Percentiles rank a stretch among this genome's conserved stretches.
Conservation (phyloP, 2,113 vertebrate genomes). For the Ptilorrhoa leucosticta region DNA sequence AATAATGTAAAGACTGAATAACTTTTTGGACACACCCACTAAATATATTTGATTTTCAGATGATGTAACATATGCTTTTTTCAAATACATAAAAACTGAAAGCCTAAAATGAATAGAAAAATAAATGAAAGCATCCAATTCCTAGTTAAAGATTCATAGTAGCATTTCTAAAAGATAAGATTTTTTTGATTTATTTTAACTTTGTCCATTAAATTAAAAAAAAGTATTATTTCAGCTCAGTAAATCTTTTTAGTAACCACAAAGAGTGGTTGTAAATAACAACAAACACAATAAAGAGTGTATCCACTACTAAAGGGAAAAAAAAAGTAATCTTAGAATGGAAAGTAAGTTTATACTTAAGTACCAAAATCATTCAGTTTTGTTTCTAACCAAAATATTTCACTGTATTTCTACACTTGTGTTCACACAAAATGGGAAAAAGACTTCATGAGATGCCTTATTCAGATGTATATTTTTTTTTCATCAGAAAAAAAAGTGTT, state of each 20-base stretch:
- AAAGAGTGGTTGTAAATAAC: background rate
- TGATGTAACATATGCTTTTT: background rate
- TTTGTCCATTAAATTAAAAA: background rate
- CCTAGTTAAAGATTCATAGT: background rate
- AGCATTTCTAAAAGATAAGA: background rate
- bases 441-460: accelerated
- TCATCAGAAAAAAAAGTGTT: background rate
- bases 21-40: background rate
- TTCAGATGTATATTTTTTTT: background rate
- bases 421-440: background rate
- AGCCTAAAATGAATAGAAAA: background rate
- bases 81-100: background rate
- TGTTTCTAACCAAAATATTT: background rate
- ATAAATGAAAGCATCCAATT: background rate
- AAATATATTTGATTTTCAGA: background rate
- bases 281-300: background rate
- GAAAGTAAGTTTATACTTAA: background rate
- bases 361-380: background rate
- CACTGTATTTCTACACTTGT: background rate
- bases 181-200: background rate
- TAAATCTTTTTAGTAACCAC: background rate
- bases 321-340: background rate
- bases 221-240: background rate
- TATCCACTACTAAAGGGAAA: background rate
- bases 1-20: background rate